Conservation (phyloP, 2,888 invertebrate genomes). For the Hypselothyrea guttata region DNA sequence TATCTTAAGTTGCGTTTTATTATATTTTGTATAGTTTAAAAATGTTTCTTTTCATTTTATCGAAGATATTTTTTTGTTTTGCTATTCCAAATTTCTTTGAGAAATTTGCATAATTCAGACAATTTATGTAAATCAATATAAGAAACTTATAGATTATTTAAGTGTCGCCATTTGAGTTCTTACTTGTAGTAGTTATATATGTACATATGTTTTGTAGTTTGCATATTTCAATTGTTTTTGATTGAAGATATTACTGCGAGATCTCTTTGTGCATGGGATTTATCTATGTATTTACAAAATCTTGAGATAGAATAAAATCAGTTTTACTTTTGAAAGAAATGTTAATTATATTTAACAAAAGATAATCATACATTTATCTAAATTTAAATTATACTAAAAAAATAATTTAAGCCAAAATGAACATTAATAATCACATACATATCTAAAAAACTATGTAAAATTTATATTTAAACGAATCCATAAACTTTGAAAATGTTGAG, state of each 20-base stretch:
- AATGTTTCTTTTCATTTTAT: slow-evolving; percentile 12
- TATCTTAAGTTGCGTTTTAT: slow-evolving; percentile 49
- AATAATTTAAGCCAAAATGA: too few relatives aligned
- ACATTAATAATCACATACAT: too few relatives aligned
- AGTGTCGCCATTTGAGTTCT: slow-evolving; percentile 22
- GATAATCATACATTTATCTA: too few relatives aligned
- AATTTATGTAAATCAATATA: slow-evolving; percentile 43
- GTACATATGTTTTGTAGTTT: slow-evolving; percentile 41
- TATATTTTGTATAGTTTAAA: slow-evolving; percentile 36
- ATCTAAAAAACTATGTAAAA: too few relatives aligned
- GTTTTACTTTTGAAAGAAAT: too few relatives aligned
- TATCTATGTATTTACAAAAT: slow-evolving; percentile 55
- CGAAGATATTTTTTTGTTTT: slow-evolving; percentile 14
- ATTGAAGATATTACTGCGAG: slow-evolving; percentile 59
- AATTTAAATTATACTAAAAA: too few relatives aligned
- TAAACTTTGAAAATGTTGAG: too few relatives aligned
- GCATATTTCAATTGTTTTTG: slow-evolving; percentile 37
- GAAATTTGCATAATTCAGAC: slow-evolving; percentile 50
- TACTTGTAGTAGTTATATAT: slow-evolving; percentile 49
- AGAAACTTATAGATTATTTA: slow-evolving; percentile 15
- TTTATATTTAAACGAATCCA: too few relatives aligned
- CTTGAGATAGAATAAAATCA: too few relatives aligned
- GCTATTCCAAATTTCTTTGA: slow-evolving; percentile 45
- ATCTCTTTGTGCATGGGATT: slow-evolving; percentile 57
- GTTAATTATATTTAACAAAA: too few relatives aligned